Percentiles rank a stretch among this genome's conserved stretches.
Evolutionary conservation across 2,113 vertebrate species (phyloP).

Genomic region (Thymallus thymallus): DNA sequence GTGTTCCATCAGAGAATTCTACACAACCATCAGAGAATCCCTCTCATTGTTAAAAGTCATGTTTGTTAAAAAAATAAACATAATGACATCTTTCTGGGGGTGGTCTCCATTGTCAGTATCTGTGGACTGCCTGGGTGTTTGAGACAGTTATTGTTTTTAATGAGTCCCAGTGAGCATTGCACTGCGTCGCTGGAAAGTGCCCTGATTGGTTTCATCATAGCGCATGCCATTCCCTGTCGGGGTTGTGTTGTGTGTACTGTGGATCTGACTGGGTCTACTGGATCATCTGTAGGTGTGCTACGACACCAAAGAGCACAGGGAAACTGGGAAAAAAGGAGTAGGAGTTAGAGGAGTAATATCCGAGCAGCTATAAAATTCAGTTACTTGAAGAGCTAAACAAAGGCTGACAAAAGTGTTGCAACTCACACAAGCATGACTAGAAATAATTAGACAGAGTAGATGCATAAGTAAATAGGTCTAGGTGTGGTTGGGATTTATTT

Average conservation of each 20-base stretch:
- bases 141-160: slow-evolving; percentile 62
- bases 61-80: background rate
- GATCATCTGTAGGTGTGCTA: background rate
- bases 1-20: background rate
- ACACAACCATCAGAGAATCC: slow-evolving; percentile 14
- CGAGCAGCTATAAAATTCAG: background rate
- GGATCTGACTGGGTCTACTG: background rate
- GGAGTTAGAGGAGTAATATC: background rate
- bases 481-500: too few species aligned
- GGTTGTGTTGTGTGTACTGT: background rate
- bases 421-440: too few species aligned
- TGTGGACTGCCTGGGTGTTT: slow-evolving; percentile 20
- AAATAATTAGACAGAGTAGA: too few species aligned
- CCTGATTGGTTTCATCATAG: slow-evolving; percentile 15
- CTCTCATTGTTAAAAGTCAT: slow-evolving; percentile 40
- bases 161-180: slow-evolving; percentile 53
- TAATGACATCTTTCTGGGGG: slow-evolving; percentile 5
- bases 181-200: slow-evolving; percentile 31
- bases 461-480: too few species aligned
- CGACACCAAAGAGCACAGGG: background rate
- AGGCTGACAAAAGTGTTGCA: background rate
- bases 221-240: slow-evolving; percentile 4
- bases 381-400: background rate
- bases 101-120: slow-evolving; percentile 39
- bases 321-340: background rate